These are phyloP conservation scores for Magallana gigas DNA, from an alignment of 1,140 invertebrate species.

Conservation along the genomic window DNA sequence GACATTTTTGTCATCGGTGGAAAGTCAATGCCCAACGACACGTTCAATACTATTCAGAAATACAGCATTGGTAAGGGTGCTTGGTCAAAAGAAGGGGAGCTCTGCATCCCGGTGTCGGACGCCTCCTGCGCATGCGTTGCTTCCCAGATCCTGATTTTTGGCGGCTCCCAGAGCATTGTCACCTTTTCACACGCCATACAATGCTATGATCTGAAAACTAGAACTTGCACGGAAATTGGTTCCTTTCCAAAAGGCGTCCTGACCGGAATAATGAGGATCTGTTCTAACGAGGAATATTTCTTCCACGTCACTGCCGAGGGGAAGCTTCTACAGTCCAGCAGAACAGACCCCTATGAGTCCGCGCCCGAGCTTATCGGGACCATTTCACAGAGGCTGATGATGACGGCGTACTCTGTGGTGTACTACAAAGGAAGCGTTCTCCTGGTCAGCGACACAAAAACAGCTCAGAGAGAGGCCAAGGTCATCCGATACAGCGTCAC, in stretches of 20 bases:
- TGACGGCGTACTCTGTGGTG: background rate
- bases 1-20: background rate
- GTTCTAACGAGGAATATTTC: background rate
- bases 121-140: background rate
- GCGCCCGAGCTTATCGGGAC: background rate
- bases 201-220: background rate
- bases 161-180: background rate
- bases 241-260: conserved; percentile 2
- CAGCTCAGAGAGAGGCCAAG: conserved; percentile 23
- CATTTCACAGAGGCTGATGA: background rate
- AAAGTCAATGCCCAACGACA: background rate
- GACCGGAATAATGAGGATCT: conserved; percentile 1
- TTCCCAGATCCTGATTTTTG: background rate
- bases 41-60: background rate
- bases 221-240: background rate
- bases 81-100: background rate
- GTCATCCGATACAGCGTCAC: background rate
- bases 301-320: conserved; percentile 7
- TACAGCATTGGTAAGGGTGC: background rate
- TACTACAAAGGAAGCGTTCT: background rate
- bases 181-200: background rate
- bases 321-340: background rate
- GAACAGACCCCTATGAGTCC: background rate
- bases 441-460: conserved; percentile 2
- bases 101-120: background rate